Percentiles rank a stretch among this genome's conserved stretches.
Evolutionary conservation across 2,113 vertebrate species (phyloP).

Genomic region (Rhabdomys dilectus): DNA sequence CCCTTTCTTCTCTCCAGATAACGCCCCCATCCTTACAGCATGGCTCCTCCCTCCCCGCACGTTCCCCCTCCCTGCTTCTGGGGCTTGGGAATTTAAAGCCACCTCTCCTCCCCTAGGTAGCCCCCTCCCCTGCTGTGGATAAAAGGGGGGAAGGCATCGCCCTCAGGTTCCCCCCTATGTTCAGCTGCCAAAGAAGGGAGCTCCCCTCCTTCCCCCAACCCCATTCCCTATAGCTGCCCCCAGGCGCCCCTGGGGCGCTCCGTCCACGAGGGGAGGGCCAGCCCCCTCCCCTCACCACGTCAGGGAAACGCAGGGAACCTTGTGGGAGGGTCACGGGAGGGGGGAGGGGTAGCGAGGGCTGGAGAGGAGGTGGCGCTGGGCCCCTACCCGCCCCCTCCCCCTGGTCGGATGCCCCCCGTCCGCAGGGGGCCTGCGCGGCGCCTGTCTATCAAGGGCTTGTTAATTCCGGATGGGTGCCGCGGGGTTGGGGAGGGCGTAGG

Average conservation of each 20-base stretch:
- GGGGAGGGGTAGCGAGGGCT: slow-evolving; percentile 70
- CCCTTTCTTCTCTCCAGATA: background rate
- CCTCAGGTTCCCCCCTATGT: slow-evolving; percentile 70
- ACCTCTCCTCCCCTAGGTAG: slow-evolving; percentile 76
- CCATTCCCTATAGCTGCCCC: slow-evolving; percentile 73
- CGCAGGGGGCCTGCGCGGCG: slow-evolving; percentile 80
- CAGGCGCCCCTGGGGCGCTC: slow-evolving; percentile 66
- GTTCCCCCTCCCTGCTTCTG: slow-evolving; percentile 85
- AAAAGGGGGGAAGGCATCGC: slow-evolving; percentile 76
- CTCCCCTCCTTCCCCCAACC: slow-evolving; percentile 63
- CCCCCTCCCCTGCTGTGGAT: slow-evolving; percentile 88
- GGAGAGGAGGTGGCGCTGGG: slow-evolving; percentile 58
- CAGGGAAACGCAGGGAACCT: slow-evolving; percentile 83
- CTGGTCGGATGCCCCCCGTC: slow-evolving; percentile 77
- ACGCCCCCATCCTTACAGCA: slow-evolving; percentile 57
- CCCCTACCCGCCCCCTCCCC: slow-evolving; percentile 74
- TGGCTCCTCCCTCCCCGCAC: slow-evolving; percentile 81
- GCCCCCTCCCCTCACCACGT: slow-evolving; percentile 77
- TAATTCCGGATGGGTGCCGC: slow-evolving; percentile 82
- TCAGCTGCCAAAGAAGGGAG: slow-evolving; percentile 87
- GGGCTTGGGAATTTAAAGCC: slow-evolving; percentile 80
- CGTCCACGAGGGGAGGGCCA: slow-evolving; percentile 72
- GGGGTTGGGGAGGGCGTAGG: slow-evolving; percentile 75
- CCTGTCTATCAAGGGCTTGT: slow-evolving; percentile 83
- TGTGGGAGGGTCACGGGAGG: slow-evolving; percentile 79